phyloP scores from a whole-genome alignment of 2,113 vertebrate species.

The Sapayoa aenigma region DNA sequence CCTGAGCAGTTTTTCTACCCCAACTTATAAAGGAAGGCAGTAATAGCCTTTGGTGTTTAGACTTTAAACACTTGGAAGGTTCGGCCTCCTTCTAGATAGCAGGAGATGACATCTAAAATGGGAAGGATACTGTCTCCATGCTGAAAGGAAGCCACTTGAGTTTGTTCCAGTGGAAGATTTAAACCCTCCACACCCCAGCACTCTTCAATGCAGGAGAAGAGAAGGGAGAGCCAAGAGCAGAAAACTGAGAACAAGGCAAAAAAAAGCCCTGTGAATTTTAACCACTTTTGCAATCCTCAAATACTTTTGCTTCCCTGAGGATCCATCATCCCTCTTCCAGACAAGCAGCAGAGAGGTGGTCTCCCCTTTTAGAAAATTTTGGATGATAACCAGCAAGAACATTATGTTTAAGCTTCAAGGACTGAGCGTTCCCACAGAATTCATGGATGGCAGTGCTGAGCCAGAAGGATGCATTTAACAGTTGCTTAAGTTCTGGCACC shows the following conservation, averaged over 20 bases:
- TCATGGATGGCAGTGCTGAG: neutral
- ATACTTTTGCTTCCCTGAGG: neutral
- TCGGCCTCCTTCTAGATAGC: neutral
- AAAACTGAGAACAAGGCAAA: neutral
- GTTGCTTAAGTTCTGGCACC: constrained; percentile 32
- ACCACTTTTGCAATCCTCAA: neutral
- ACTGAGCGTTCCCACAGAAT: neutral
- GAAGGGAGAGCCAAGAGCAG: neutral
- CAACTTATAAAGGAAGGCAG: neutral
- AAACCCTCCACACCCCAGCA: neutral
- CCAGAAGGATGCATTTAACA: constrained; percentile 7
- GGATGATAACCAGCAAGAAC: neutral
- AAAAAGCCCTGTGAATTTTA: neutral
- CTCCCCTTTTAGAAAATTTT: neutral
- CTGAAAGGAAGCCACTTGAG: neutral
- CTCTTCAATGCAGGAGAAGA: neutral
- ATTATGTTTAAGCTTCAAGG: neutral
- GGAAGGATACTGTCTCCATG: neutral
- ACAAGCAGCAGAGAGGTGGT: neutral
- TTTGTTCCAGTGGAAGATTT: neutral
- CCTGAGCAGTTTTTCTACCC: neutral
- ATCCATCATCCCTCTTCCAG: neutral
- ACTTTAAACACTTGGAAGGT: neutral
- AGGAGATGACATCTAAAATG: neutral
- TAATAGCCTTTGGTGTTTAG: neutral